Base-by-base conservation (phyloP, 2,113 vertebrate species). In the Leptosomus discolor region DNA sequence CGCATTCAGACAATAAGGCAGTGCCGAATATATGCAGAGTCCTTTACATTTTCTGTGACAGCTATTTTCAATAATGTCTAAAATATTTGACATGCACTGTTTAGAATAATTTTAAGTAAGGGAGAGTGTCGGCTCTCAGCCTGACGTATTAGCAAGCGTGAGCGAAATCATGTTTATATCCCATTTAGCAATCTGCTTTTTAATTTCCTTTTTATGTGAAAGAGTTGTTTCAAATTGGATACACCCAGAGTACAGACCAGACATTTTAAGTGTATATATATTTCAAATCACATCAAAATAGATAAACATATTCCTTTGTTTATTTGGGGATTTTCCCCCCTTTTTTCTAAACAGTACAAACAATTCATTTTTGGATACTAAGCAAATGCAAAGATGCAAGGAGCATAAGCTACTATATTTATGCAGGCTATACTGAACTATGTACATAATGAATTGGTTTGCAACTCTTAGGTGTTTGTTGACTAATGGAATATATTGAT, bases 31-130 rank as follows among this genome's bases (percentile, higher is more conserved):
- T 96, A 77, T 91, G 69, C 93, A 63, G 22, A 82, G 79, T 70
- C 54, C 67, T 96, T 96, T 90, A 56, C 80, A 61, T 97, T 95
- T 94, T 91, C 64, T 61, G 46, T 94, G 97, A 98, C 94, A 98
- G 70, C 63, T 86, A 76, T 96, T 97, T 97, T 93, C 90, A 91
- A 73, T 92, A 92, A 94, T 88, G 91, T 81, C 92, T 96, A 65
- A 97, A 97, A 96, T 95, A 97, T 90, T 96, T 98, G 95, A 96
- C 95, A 94, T 67, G 65, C 60, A n/a, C 48, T 96, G 41, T 97
- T 98, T 97, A 96, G 95, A 97, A 94, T 96, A 97, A 97, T 95
- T 97, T 96, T 92, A 96, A 96, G 76, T 83, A 91, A 65, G 50
- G 64, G 76, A 86, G 16, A 91, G 41, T 91, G 88, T 96, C 24